These are phyloP conservation scores for Lithobius niger DNA, from an alignment of 1,140 invertebrate genomes.

Conservation along the genomic window DNA sequence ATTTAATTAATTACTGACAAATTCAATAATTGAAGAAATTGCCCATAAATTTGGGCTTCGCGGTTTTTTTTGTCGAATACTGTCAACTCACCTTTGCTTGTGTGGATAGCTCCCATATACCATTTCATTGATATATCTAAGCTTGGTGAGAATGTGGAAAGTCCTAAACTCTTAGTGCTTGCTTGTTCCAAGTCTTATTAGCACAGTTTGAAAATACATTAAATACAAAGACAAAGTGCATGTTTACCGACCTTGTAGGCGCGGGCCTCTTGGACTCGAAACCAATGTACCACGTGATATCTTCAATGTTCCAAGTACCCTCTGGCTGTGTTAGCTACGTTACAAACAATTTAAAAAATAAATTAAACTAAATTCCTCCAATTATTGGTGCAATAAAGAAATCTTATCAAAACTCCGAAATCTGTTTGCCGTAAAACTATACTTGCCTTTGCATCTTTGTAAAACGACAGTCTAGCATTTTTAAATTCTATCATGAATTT, in stretches of 20 bases:
- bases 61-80: too few species aligned
- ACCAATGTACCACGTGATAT: conserved; percentile 67
- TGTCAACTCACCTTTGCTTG: too few species aligned
- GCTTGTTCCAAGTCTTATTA: background rate
- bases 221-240: conserved; percentile 9
- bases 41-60: too few species aligned
- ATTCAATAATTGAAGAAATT: too few species aligned
- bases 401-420: background rate
- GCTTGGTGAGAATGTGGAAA: too few species aligned
- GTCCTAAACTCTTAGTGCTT: too few species aligned
- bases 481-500: conserved; percentile 61
- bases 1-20: too few species aligned
- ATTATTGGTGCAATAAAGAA: background rate
- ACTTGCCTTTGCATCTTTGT: conserved; percentile 57
- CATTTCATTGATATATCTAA: too few species aligned
- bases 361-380: background rate
- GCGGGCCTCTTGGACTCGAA: conserved; percentile 62
- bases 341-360: conserved; percentile 4
- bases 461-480: conserved; percentile 58
- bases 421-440: background rate
- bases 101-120: too few species aligned
- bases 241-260: conserved; percentile 47
- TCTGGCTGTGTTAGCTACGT: conserved; percentile 21
- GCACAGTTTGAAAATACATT: background rate
- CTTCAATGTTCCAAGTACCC: conserved; percentile 58